These are phyloP conservation scores for Darevskia nairensis DNA, from an alignment of 2,797 vertebrate genomes.

Conservation along the genomic window DNA sequence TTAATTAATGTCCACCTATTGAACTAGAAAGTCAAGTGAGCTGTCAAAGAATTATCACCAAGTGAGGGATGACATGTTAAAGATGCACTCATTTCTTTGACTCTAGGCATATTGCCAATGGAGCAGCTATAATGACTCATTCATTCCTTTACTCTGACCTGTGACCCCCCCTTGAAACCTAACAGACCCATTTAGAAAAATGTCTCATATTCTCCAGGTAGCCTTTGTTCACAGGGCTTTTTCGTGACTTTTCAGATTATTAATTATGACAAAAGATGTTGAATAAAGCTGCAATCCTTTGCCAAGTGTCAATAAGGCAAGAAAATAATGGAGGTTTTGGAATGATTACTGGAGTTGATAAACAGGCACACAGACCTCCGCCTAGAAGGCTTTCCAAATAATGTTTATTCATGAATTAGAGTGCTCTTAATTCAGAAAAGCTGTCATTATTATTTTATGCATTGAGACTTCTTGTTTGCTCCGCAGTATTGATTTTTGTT, in stretches of 20 bases:
- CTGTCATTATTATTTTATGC: not conserved
- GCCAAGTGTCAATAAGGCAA: not conserved
- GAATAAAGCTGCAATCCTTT: slow-evolving; percentile 23
- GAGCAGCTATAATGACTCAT: slow-evolving; percentile 27
- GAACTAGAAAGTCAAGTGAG: slow-evolving; percentile 37
- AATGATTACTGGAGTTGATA: slow-evolving; percentile 29
- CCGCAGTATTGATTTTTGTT: not conserved
- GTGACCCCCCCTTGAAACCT: not conserved
- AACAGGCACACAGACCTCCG: not conserved
- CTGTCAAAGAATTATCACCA: slow-evolving; percentile 24
- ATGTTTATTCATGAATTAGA: slow-evolving; percentile 26
- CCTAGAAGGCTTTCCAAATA: not conserved
- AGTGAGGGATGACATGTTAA: slow-evolving; percentile 26
- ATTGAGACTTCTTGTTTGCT: not conserved
- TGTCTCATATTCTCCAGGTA: slow-evolving; percentile 1
- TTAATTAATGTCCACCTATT: slow-evolving; percentile 41
- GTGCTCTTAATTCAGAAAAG: slow-evolving; percentile 26
- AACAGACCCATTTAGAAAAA: slow-evolving; percentile 1
- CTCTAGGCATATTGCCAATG: slow-evolving; percentile 36
- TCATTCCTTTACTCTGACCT: slow-evolving; percentile 16
- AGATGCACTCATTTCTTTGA: slow-evolving; percentile 42
- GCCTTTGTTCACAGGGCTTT: slow-evolving; percentile 22
- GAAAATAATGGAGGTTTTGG: slow-evolving; percentile 1
- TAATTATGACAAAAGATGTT: slow-evolving; percentile 19
- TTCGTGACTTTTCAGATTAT: slow-evolving; percentile 31